Conservation (phyloP, 2,797 vertebrate genomes). For the Pangasius larnaudii region DNA sequence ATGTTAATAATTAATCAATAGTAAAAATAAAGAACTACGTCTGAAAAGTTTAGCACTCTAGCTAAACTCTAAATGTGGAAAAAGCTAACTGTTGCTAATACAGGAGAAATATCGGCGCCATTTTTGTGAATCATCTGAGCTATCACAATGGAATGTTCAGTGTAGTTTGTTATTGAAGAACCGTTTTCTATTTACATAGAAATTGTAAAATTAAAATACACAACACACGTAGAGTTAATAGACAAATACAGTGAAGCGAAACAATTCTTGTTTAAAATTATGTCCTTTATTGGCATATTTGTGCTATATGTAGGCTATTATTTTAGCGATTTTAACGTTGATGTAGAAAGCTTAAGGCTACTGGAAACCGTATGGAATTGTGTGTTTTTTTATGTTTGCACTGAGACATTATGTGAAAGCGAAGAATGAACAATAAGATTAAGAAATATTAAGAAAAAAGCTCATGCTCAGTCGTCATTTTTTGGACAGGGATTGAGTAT, state of each 20-base stretch:
- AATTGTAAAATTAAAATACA: neutral
- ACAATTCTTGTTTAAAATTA: neutral
- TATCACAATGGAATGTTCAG: neutral
- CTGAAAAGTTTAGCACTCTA: neutral
- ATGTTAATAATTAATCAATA: neutral
- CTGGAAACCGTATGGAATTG: neutral
- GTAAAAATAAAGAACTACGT: neutral
- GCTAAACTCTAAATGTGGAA: neutral
- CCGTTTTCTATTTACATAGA: neutral
- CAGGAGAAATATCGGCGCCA: neutral
- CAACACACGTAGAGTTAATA: neutral
- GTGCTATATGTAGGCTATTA: neutral
- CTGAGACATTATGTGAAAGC: neutral
- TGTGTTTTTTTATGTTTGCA: neutral
- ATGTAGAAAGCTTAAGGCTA: neutral
- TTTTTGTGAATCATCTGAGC: neutral
- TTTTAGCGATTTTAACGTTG: neutral
- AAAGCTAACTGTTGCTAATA: neutral
- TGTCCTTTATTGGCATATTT: neutral
- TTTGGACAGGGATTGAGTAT: neutral
- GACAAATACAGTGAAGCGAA: neutral
- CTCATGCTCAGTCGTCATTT: neutral
- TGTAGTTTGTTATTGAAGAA: neutral
- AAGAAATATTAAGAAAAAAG: neutral
- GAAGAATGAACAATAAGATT: no score